A percentile compares a stretch with the other conserved stretches of the same genome.
These are phyloP conservation scores for Butorides virescens DNA, from an alignment of 2,113 vertebrate genomes.

Conservation along the genomic window DNA sequence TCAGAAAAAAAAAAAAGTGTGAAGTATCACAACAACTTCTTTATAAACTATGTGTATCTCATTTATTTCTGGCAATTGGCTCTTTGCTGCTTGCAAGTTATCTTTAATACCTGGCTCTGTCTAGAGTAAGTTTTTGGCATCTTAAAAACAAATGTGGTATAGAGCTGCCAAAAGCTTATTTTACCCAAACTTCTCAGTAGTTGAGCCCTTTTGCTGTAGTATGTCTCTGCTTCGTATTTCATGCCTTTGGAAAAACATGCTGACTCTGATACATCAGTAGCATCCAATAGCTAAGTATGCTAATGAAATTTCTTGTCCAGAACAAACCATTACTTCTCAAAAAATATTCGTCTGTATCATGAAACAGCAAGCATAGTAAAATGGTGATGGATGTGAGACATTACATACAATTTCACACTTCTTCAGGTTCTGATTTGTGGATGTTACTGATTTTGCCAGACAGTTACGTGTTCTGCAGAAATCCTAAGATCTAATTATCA, in stretches of 20 bases:
- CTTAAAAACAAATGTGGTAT: fast-evolving
- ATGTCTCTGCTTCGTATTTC: not conserved
- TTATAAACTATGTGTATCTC: not conserved
- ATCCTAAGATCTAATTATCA: not conserved
- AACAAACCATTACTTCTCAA: not conserved
- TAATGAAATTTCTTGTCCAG: not conserved
- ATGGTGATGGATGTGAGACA: not conserved
- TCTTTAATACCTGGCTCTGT: not conserved
- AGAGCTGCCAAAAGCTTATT: not conserved
- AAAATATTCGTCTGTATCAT: not conserved
- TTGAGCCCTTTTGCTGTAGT: fast-evolving
- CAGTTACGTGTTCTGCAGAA: not conserved
- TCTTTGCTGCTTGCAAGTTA: not conserved
- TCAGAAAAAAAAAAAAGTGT: not conserved
- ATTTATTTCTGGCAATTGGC: not conserved
- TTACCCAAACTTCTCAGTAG: not conserved
- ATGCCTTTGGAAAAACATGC: not conserved
- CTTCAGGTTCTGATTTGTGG: not conserved
- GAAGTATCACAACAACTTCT: not conserved
- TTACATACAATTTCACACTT: not conserved
- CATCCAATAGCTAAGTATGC: not conserved
- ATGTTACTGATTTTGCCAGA: not conserved
- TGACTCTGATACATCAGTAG: too few species aligned
- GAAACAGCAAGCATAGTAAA: not conserved
- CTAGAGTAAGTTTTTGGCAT: not conserved